Evolutionary conservation across 2,113 vertebrate species (phyloP).

Genomic region (Nyctibius bracteatus): DNA sequence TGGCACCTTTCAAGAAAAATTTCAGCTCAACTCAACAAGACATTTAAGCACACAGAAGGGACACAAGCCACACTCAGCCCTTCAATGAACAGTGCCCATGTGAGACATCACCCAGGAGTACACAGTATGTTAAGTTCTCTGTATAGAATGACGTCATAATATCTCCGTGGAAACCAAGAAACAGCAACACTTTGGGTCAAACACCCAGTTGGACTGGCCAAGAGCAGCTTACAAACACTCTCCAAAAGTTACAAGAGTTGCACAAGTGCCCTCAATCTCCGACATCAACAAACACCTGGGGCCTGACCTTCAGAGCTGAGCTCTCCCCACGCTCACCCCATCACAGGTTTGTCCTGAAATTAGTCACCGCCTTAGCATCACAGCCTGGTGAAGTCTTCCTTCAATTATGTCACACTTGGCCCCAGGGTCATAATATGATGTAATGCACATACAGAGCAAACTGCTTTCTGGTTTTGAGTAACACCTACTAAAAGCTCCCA

Average conservation of each 20-base stretch:
- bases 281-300: not conserved
- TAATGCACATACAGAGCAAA: not conserved
- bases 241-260: not conserved
- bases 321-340: not conserved
- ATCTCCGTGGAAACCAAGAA: not conserved
- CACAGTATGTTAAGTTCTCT: fast-evolving
- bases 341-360: not conserved
- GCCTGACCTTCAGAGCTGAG: not conserved
- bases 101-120: not conserved
- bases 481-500: not conserved
- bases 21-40: not conserved
- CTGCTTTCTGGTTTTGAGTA: not conserved
- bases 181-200: not conserved
- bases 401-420: not conserved
- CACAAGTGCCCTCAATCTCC: not conserved
- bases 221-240: not conserved
- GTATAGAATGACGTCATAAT: not conserved
- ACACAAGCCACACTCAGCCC: not conserved
- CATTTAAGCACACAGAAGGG: fast-evolving
- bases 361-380: not conserved
- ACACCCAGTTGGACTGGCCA: not conserved
- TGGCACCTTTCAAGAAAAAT: not conserved
- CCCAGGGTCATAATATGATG: not conserved
- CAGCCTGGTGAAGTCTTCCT: not conserved
- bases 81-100: fast-evolving